These are phyloP conservation scores for Dasyprocta punctata DNA, from an alignment of 2,113 vertebrate species.

Conservation along the genomic window DNA sequence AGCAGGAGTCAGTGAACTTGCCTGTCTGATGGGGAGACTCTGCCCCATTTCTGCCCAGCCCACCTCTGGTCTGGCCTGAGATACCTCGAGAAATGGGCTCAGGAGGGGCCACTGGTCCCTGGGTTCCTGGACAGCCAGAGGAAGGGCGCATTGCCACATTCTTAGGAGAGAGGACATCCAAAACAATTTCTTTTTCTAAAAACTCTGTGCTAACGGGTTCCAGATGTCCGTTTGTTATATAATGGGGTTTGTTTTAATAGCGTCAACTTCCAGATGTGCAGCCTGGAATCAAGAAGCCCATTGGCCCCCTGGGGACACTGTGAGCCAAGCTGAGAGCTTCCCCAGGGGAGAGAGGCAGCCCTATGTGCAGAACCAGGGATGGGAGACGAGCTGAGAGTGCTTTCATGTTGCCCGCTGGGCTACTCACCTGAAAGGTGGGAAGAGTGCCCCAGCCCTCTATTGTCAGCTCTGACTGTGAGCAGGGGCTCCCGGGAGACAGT, in stretches of 20 bases:
- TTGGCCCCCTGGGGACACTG: slow-evolving; percentile 70
- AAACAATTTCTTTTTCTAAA: slow-evolving; percentile 82
- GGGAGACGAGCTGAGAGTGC: slow-evolving; percentile 16
- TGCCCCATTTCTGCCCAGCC: neutral
- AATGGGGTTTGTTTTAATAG: slow-evolving; percentile 84
- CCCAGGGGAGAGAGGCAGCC: slow-evolving; percentile 32
- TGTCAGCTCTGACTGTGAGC: neutral
- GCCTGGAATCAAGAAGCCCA: slow-evolving; percentile 84
- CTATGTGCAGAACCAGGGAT: neutral
- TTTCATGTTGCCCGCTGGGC: neutral
- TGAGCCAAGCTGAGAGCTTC: slow-evolving; percentile 68
- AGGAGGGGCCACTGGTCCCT: slow-evolving; percentile 38
- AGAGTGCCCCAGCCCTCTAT: neutral
- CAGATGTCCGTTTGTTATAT: slow-evolving; percentile 83
- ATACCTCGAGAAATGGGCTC: slow-evolving; percentile 29
- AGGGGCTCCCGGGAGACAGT: too few species aligned
- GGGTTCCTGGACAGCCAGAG: slow-evolving; percentile 76
- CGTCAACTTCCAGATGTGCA: slow-evolving; percentile 84
- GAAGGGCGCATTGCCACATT: slow-evolving; percentile 77
- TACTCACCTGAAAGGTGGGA: neutral
- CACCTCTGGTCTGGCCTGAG: slow-evolving; percentile 22
- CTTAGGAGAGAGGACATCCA: slow-evolving; percentile 79
- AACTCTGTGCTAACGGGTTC: slow-evolving; percentile 77
- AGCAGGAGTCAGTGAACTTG: neutral
- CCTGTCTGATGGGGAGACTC: neutral